Evolutionary conservation across 2,113 vertebrate genomes (phyloP).

Genomic region (Otis tarda): DNA sequence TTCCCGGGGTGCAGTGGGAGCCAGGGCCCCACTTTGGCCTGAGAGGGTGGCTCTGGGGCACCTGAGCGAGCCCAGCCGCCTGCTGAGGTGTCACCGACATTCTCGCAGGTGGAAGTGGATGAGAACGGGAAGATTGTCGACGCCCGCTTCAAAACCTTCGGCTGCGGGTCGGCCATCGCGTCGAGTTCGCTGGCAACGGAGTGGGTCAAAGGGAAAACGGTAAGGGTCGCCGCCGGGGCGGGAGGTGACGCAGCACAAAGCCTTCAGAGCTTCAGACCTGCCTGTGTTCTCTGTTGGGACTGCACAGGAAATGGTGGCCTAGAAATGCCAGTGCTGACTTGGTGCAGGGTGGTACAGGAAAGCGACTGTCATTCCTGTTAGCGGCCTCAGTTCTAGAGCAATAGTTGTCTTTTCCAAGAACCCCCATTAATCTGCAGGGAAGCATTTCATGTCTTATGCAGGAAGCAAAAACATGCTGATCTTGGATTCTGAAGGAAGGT

Average conservation of each 20-base stretch:
- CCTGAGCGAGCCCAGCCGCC: fast-evolving
- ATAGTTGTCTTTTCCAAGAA: not conserved
- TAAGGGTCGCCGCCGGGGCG: conserved; percentile 25
- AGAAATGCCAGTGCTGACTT: fast-evolving
- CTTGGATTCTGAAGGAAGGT: not conserved
- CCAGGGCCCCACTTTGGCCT: not conserved
- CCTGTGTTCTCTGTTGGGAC: not conserved
- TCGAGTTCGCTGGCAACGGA: conserved; percentile 92
- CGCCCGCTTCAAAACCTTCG: conserved; percentile 93
- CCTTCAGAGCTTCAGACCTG: fast-evolving
- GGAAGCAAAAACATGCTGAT: not conserved
- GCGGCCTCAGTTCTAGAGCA: not conserved
- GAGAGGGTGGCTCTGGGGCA: not conserved
- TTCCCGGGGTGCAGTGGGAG: not conserved
- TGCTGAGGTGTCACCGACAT: fast-evolving
- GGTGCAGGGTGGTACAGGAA: no score
- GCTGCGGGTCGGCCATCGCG: conserved; percentile 92
- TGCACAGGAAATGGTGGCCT: fast-evolving
- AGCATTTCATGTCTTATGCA: fast-evolving
- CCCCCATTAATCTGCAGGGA: no score
- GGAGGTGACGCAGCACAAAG: fast-evolving
- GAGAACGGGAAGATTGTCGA: conserved; percentile 88
- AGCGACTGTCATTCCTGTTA: fast-evolving
- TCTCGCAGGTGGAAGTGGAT: conserved; percentile 86
- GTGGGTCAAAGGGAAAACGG: conserved; percentile 98